These are phyloP conservation scores for Sebastes fasciatus DNA, from an alignment of 2,113 vertebrate species.

Conservation along the genomic window DNA sequence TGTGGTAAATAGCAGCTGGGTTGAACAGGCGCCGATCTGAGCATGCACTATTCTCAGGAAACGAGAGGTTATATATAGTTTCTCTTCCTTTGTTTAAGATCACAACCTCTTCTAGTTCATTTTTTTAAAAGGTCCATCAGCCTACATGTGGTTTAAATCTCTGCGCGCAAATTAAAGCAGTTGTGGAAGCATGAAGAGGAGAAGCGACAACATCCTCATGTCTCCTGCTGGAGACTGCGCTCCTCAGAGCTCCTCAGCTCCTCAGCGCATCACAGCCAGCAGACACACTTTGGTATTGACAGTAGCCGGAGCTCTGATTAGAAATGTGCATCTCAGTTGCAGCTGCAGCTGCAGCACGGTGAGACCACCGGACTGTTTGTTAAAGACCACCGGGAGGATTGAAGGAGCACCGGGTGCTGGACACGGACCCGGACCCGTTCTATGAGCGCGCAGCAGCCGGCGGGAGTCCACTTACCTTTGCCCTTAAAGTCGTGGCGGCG, in stretches of 20 bases:
- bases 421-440: background rate
- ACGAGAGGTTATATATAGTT: background rate
- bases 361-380: background rate
- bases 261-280: background rate
- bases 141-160: background rate
- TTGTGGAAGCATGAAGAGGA: constrained; percentile 1
- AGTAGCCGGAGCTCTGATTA: background rate
- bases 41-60: background rate
- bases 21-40: background rate
- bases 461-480: constrained; percentile 47
- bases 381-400: background rate
- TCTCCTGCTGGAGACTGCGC: background rate
- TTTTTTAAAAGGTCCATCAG: background rate
- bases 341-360: background rate
- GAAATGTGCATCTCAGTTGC: background rate
- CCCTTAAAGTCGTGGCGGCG: constrained; percentile 18
- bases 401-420: background rate
- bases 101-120: background rate
- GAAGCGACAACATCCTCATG: background rate
- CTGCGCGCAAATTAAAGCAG: background rate
- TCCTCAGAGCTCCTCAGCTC: background rate
- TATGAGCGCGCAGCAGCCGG: background rate
- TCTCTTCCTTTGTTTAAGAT: background rate
- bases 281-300: background rate
- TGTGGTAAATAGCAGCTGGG: background rate